Conservation (phyloP, 2,113 vertebrate species). For the Trogon surrucura region DNA sequence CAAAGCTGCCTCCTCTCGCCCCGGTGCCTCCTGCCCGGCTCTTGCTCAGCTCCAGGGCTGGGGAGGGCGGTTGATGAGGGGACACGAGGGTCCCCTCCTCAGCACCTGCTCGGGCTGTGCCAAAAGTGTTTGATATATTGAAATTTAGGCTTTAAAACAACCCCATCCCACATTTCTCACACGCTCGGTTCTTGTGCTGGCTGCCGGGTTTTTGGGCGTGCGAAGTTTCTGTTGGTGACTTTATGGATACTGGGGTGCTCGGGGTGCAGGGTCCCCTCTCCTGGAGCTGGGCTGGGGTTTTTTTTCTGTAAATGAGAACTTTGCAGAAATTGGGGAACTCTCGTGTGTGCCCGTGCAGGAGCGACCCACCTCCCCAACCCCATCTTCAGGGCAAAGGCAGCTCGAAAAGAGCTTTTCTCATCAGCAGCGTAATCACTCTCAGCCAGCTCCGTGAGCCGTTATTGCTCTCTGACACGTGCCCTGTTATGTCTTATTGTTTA, state of each 20-base stretch:
- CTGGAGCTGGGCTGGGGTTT: background rate
- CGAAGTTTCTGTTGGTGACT: rapidly evolving
- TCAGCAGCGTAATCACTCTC: rapidly evolving
- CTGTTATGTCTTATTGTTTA: background rate
- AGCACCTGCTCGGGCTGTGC: too few species aligned
- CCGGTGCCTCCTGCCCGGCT: background rate
- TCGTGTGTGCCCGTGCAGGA: rapidly evolving
- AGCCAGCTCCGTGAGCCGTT: background rate
- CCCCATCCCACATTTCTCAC: rapidly evolving
- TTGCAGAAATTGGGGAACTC: background rate
- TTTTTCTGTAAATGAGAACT: background rate
- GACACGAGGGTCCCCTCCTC: background rate
- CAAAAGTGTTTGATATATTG: too few species aligned
- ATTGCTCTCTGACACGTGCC: background rate
- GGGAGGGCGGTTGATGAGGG: rapidly evolving
- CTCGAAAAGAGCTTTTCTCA: background rate
- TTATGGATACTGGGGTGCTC: rapidly evolving
- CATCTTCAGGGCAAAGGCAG: background rate
- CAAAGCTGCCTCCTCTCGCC: background rate
- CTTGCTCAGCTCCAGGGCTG: background rate
- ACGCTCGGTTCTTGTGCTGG: rapidly evolving
- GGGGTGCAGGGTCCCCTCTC: background rate
- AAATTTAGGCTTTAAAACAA: background rate
- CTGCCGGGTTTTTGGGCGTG: background rate
- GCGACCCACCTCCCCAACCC: background rate